Base-by-base conservation (phyloP, 1,140 invertebrate species). In the Panagrolaimus sp. region DNA sequence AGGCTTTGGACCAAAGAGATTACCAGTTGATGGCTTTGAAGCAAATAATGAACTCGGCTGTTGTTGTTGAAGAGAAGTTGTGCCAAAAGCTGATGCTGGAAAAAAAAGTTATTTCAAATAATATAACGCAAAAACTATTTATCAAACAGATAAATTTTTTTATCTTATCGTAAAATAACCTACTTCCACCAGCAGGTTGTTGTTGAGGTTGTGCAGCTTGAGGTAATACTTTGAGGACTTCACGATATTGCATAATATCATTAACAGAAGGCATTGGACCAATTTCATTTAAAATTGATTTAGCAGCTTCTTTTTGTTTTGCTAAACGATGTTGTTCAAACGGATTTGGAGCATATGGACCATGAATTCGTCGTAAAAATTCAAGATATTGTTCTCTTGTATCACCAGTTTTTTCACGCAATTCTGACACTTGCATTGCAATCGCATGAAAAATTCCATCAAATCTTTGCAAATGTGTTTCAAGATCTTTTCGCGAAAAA, bases 241-340 rank as follows among this genome's bases (percentile, higher is more conserved):
- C 52, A 58, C 52, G 52, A 58, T 58, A 58, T 28, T 58, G 52
- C 52, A 58, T n/a, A 12, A 58, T n/a, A 26, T 12, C 52, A 21
- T 21, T 6, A 0, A 28, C 52, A 28, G 52, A 21, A 12, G 52
- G 52, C 10, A 58, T 26, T 1, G 52, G 52, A 12, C 28, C 52
- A 21, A 58, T 58, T 10, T 28, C 52, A 28, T 21, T 10, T 2
- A 58, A n/a, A 26, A 58, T 21, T 21, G 21, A 21, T 28, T 12
- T 10, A 12, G 28, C 21, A 2, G 21, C 28, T 58, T 58, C 52
- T 26, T 58, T 58, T 12, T 58, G 10, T 28, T 58, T 58, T 28
- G 21, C 52, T 12, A 26, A 12, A 14, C 52, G 52, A 21, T 28
- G 15, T 26, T 28, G 52, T 28, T 58, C 52, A 21, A 58, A 58